Evolutionary conservation across 2,797 vertebrate genomes (phyloP).

Genomic region (Acanthurus lineatus): DNA sequence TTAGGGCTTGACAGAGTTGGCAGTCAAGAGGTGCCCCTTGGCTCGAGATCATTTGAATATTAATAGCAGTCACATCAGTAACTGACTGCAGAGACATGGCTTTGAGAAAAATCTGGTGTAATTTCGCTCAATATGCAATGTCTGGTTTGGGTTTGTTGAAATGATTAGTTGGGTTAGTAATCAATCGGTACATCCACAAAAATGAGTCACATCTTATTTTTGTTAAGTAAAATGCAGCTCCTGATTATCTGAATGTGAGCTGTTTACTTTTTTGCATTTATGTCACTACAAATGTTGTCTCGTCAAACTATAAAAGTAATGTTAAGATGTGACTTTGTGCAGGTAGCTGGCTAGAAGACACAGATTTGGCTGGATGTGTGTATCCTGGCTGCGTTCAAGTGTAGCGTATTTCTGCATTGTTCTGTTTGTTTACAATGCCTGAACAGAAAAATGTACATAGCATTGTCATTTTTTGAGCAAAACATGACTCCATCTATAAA

Average conservation of each 20-base stretch:
- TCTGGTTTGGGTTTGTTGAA: not conserved
- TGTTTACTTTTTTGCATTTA: not conserved
- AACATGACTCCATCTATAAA: too few species aligned
- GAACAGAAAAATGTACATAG: too few species aligned
- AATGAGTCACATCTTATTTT: not conserved
- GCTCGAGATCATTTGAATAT: constrained; percentile 23
- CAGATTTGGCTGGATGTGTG: too few species aligned
- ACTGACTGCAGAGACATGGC: not conserved
- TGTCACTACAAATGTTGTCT: not conserved
- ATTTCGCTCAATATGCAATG: not conserved
- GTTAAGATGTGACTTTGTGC: not conserved
- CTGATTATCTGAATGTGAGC: not conserved
- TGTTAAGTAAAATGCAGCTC: not conserved
- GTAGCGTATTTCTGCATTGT: too few species aligned
- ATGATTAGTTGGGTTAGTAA: not conserved
- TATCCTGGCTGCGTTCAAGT: too few species aligned
- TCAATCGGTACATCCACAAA: not conserved
- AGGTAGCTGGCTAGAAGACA: too few species aligned
- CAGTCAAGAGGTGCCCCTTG: not conserved
- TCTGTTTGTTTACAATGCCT: too few species aligned
- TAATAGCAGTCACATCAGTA: constrained; percentile 16
- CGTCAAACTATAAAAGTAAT: not conserved
- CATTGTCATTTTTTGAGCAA: too few species aligned
- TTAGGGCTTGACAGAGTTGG: constrained; percentile 9
- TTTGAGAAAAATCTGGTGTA: not conserved